Conservation (phyloP, 2,113 vertebrate genomes). For the Macrotis lagotis region DNA sequence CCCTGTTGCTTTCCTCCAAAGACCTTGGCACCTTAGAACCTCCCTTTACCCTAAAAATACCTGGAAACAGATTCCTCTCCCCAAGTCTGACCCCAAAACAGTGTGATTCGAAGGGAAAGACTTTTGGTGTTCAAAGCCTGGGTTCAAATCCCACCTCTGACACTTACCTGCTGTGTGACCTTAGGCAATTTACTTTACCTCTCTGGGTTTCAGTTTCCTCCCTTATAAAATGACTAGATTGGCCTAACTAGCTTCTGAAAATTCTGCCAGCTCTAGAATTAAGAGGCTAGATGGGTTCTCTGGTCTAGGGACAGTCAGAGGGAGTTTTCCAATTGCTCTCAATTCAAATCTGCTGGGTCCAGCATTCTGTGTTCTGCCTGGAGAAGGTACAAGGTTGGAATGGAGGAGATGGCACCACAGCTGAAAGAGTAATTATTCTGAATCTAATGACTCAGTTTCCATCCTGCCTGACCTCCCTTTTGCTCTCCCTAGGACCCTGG, state of each 20-base stretch:
- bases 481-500: background rate
- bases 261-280: background rate
- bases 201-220: background rate
- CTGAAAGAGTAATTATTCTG: background rate
- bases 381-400: background rate
- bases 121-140: background rate
- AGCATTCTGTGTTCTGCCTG: background rate
- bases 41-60: background rate
- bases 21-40: fast-evolving
- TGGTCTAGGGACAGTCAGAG: background rate
- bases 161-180: background rate
- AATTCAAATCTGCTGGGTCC: background rate
- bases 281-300: background rate
- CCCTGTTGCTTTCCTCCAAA: background rate
- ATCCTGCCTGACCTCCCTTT: background rate
- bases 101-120: background rate
- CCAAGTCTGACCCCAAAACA: background rate
- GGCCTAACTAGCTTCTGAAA: background rate
- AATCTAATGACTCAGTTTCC: background rate
- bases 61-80: background rate
- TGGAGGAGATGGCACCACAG: background rate
- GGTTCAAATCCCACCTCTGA: background rate
- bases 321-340: background rate
- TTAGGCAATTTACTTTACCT: background rate
- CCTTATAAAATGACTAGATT: background rate